Base-by-base conservation (phyloP, 30 jellyfish, hydroid and myxozoan species). In the Turritopsis dohrnii region DNA sequence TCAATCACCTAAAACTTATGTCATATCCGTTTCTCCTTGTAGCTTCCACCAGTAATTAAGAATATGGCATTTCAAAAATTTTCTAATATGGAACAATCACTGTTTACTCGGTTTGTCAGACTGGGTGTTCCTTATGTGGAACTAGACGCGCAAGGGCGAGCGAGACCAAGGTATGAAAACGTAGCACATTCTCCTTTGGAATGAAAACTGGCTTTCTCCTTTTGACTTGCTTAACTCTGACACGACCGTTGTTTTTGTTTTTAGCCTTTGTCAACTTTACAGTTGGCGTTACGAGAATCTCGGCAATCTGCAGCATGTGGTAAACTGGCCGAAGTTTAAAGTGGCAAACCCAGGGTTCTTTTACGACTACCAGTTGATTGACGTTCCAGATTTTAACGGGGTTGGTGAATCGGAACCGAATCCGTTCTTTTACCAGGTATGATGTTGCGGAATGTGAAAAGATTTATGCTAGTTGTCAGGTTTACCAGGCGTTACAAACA, bases 71-170 rank as follows among this genome's bases (percentile, higher is more conserved):
- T 94, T 72, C 97, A 89, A 81, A 89, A 94, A 89, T 94, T 89
- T 85, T 94, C 97, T 1, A 94, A 94, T 83, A 94, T 94, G 97
- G 99, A 94, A 74, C 99, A 94, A 82, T 94, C 99, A 7, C 66
- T 94, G 66, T 94, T 94, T 75, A 84, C 97, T 52, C 85, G 99
- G 71, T 94, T 94, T 69, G 95, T 94, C 30, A 74, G 99, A 24
- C 97, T 94, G 27, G 99, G 99, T 29, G 99, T 94, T 25, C 97
- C 97, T 1, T 94, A 90, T 76, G 96, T 94, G 21, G 95, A 94
- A 85, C 88, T 94, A 7, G 99, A 94, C 85, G 96, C 96, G 20
- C 99, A 94, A 82, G 99, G 99, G n/a, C 79, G 99, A 25, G 96
- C 97, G 0, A 81, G 99, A 25, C 97, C 99, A 52, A 93, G 98